phyloP scores from a whole-genome alignment of 2,797 vertebrate genomes.

The Bradypus variegatus region DNA sequence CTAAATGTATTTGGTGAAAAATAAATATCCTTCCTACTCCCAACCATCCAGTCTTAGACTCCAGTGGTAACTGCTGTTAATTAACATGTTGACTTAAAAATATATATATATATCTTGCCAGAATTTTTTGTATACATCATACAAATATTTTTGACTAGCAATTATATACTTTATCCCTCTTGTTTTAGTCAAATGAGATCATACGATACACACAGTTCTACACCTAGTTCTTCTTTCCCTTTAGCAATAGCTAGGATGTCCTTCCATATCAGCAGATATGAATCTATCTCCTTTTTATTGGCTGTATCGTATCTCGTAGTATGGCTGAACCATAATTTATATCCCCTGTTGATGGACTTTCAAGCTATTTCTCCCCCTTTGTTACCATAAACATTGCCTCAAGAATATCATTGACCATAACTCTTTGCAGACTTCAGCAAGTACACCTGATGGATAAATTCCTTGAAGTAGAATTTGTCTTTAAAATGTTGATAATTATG shows the following conservation, averaged over 20 bases:
- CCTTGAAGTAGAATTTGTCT: too few relatives aligned
- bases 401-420: background rate
- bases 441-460: background rate
- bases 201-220: background rate
- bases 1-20: background rate
- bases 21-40: background rate
- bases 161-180: background rate
- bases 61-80: background rate
- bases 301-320: background rate
- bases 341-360: background rate
- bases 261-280: background rate
- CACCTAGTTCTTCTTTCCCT: background rate
- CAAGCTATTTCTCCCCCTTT: background rate
- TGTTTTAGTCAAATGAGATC: background rate
- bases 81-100: background rate
- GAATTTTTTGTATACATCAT: background rate
- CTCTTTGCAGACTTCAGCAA: background rate
- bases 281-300: background rate
- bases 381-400: background rate
- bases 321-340: background rate
- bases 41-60: background rate
- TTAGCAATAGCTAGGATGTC: background rate
- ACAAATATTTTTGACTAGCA: background rate
- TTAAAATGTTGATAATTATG: background rate
- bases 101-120: background rate